Conservation (phyloP, 2,888 invertebrate genomes). For the Notodonta ziczac region DNA sequence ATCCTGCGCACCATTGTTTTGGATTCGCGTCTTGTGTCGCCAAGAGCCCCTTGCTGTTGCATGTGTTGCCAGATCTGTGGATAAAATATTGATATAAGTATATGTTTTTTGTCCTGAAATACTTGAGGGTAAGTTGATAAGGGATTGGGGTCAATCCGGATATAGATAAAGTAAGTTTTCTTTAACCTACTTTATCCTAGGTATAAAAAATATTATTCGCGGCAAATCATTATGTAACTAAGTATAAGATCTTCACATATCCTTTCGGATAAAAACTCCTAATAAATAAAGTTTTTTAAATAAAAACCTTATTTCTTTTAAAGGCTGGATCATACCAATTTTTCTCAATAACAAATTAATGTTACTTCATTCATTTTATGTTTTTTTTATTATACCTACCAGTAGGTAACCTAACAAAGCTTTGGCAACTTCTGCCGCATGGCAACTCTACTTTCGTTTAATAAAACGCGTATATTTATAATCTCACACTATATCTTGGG, state of each 20-base stretch:
- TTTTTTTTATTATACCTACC: not conserved
- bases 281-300: no score
- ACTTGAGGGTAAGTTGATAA: not conserved
- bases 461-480: conserved; percentile 27
- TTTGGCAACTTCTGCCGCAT: not conserved
- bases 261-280: no score
- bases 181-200: no score
- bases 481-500: conserved; percentile 28
- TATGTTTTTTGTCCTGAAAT: not conserved
- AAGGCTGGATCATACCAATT: no score
- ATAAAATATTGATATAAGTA: not conserved
- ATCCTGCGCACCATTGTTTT: conserved; percentile 56
- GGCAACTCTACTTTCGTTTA: conserved; percentile 6
- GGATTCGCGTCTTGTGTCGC: conserved; percentile 32
- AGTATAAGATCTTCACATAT: no score
- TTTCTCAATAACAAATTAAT: no score
- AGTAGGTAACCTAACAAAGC: not conserved
- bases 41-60: conserved; percentile 24
- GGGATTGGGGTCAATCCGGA: no score
- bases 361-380: no score
- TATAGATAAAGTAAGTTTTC: no score
- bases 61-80: not conserved
- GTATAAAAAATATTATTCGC: no score
- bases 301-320: no score
- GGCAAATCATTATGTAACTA: no score